These are phyloP conservation scores for Daphoenositta chrysoptera DNA, from an alignment of 2,113 vertebrate species.

Conservation along the genomic window DNA sequence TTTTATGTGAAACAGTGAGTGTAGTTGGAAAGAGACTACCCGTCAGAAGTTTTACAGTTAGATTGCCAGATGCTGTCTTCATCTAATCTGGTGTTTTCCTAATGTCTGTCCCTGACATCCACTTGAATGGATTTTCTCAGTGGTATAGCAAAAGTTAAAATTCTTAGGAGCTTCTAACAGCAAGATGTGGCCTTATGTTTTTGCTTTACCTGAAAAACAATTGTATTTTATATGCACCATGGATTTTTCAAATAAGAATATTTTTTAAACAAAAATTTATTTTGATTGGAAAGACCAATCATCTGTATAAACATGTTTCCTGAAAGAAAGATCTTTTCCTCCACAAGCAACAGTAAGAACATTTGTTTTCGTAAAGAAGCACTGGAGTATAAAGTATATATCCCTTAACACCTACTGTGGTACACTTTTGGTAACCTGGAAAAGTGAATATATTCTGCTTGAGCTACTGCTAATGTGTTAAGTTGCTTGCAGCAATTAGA, in stretches of 20 bases:
- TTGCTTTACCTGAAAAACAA: neutral
- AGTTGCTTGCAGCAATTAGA: neutral
- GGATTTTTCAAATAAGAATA: neutral
- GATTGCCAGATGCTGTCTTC: neutral
- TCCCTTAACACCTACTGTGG: neutral
- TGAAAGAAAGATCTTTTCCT: neutral
- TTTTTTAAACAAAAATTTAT: neutral
- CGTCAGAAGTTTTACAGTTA: neutral
- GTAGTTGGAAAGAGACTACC: neutral
- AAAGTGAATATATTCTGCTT: neutral
- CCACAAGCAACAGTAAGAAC: neutral
- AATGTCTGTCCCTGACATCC: neutral
- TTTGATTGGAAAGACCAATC: neutral
- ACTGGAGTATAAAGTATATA: neutral
- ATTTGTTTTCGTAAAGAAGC: neutral
- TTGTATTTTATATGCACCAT: neutral
- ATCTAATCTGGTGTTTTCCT: neutral
- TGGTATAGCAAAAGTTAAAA: neutral
- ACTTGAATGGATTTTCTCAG: neutral
- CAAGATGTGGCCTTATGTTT: neutral
- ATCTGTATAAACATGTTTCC: neutral
- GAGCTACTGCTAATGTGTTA: neutral
- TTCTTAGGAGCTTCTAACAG: neutral
- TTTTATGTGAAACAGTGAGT: neutral
- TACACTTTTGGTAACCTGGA: neutral